Conservation (phyloP, 2,888 invertebrate genomes). For the Homarus gammarus region DNA sequence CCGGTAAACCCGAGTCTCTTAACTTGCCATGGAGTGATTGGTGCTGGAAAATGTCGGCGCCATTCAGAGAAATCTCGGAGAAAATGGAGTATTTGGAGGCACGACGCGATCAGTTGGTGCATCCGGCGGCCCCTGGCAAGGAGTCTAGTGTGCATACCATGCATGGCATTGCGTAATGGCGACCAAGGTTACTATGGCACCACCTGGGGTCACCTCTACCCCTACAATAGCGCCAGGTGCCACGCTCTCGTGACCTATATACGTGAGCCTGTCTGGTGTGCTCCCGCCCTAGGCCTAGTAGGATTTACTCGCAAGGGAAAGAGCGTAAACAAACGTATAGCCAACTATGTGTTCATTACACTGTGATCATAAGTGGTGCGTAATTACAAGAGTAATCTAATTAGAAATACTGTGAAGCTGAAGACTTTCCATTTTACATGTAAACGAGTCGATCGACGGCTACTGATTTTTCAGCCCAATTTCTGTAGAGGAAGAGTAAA, state of each 20-base stretch:
- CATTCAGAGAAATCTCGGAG: neutral
- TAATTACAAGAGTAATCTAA: too few species aligned
- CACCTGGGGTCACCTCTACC: too few species aligned
- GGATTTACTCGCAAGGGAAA: neutral
- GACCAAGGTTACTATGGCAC: neutral
- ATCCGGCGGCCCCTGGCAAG: slow-evolving; percentile 8
- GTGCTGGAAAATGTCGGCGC: neutral
- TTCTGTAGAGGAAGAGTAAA: neutral
- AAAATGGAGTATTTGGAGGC: neutral
- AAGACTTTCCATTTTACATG: neutral
- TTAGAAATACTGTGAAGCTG: too few species aligned
- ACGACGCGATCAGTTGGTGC: too few species aligned
- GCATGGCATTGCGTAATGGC: slow-evolving; percentile 35
- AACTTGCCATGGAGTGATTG: neutral
- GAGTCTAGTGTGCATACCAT: neutral
- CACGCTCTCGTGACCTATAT: neutral
- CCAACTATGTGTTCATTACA: too few species aligned
- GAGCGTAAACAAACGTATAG: neutral
- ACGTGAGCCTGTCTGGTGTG: neutral
- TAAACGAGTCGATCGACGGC: neutral
- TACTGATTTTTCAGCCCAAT: neutral
- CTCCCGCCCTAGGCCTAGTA: too few species aligned
- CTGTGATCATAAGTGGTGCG: too few species aligned
- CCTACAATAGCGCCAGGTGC: neutral
- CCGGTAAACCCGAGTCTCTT: neutral